Evolutionary conservation across 1,140 invertebrate species (phyloP), one percentile per base, ranked within the genome.

Genomic region (Whitmania pigra): DNA sequence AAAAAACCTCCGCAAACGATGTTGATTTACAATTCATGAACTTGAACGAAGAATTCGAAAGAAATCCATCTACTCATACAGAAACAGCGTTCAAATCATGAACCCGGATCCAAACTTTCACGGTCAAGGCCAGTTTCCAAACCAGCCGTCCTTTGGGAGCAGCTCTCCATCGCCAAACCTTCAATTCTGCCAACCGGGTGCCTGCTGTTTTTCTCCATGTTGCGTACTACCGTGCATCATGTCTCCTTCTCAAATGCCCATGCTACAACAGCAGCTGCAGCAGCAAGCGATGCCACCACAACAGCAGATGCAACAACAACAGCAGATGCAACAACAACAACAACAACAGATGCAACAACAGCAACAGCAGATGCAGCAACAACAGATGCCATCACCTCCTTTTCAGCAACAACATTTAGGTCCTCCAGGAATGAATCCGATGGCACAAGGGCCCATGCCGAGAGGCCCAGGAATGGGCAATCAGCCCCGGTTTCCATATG

Each of bases 191-290:
- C 11, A 6, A 13, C 22, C 57, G 22, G 57, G 22, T 15, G 29
- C 57, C 22, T 63, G 22, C 11, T 22, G 22, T 17, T 63, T 22
- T 31, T 63, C 57, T 4, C 22, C 57, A 49, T 49, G 43, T 31
- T 25, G 57, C 6, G 29, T 31, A 13, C 6, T 25, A 18, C 57
- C 57, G 29, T 25, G 29, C 22, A 63, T 31, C 7, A 63, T 63
- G 57, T 63, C 22, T 18, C 20, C 57, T 63, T 18, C 57, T 63
- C 57, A 63, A n/a, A 63, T 63, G 22, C 11, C 57, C 29, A 63
- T 25, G 22, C 22, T 63, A 63, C 57, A 63, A 20, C 57, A 63
- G 29, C 13, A 13, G 29, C 6, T 25, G 57, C 57, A 63, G 18
- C 57, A 63, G 18, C 29, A 31, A 13, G 6, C 22, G 11, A 11